Evolutionary conservation across 2,888 invertebrate species (phyloP).

Genomic region (Orthosia incerta): DNA sequence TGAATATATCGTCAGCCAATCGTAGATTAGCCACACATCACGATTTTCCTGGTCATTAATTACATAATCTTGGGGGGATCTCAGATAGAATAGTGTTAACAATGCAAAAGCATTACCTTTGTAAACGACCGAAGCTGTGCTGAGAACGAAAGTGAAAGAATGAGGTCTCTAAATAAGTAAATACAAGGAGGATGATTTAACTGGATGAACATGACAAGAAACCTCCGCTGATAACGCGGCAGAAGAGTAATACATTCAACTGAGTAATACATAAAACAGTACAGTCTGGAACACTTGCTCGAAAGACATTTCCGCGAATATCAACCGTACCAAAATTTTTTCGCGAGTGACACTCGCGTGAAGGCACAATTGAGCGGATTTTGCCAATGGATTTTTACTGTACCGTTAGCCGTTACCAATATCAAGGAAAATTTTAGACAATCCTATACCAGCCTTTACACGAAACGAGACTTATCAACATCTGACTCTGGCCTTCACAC

Average conservation of each 20-base stretch:
- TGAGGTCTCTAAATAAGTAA: background rate
- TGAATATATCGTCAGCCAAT: background rate
- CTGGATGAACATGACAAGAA: background rate
- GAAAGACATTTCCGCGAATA: background rate
- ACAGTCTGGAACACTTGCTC: background rate
- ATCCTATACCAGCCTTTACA: background rate
- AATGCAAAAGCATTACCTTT: no score
- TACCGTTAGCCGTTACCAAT: no score
- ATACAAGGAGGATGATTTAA: background rate
- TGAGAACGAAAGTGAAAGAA: background rate
- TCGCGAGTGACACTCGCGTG: no score
- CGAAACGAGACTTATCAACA: background rate
- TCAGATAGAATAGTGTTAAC: background rate
- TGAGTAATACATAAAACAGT: background rate
- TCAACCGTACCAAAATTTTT: no score
- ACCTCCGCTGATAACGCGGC: background rate
- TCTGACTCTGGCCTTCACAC: slow-evolving; percentile 5
- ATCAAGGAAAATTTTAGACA: no score
- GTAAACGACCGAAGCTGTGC: background rate
- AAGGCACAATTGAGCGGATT: no score
- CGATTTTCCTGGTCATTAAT: slow-evolving; percentile 3
- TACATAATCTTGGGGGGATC: no score
- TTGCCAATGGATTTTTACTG: no score
- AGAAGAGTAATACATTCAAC: background rate
- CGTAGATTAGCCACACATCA: background rate